Conservation (phyloP, 2,113 vertebrate genomes). For the Haliaeetus leucogaster region DNA sequence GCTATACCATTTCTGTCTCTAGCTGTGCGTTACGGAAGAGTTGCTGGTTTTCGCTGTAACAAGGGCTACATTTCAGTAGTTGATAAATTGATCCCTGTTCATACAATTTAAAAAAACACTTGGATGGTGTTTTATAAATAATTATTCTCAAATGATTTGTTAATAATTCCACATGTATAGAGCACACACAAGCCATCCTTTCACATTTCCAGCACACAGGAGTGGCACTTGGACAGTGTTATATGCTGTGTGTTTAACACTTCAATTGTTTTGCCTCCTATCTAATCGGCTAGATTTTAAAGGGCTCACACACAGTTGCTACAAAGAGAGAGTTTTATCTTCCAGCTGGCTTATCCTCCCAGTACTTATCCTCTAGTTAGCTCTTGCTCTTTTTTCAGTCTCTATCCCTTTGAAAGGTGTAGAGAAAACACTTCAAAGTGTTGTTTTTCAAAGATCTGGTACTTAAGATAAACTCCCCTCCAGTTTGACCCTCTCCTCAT, state of each 20-base stretch:
- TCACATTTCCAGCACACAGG: not conserved
- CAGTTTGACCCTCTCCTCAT: not conserved
- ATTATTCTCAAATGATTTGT: not conserved
- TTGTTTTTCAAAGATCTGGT: slow-evolving; percentile 37
- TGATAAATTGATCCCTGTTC: not conserved
- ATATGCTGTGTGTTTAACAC: not conserved
- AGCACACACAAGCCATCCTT: not conserved
- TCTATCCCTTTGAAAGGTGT: slow-evolving; percentile 40
- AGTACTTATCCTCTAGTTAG: slow-evolving; percentile 28
- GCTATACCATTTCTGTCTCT: not conserved
- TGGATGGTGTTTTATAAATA: not conserved
- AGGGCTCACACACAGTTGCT: not conserved
- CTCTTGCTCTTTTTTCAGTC: slow-evolving; percentile 15
- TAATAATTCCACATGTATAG: not conserved
- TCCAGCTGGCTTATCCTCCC: slow-evolving; percentile 25
- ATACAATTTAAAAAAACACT: not conserved
- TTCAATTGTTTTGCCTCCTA: not conserved
- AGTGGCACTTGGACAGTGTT: not conserved
- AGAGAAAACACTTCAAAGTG: slow-evolving; percentile 49
- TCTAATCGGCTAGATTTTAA: not conserved
- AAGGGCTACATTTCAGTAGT: not conserved
- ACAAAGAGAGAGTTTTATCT: slow-evolving; percentile 17
- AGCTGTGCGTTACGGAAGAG: not conserved
- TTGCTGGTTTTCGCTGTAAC: not conserved
- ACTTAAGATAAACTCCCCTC: slow-evolving; percentile 33